These are phyloP conservation scores for Procavia capensis DNA, from an alignment of 2,113 vertebrate species.

Conservation along the genomic window DNA sequence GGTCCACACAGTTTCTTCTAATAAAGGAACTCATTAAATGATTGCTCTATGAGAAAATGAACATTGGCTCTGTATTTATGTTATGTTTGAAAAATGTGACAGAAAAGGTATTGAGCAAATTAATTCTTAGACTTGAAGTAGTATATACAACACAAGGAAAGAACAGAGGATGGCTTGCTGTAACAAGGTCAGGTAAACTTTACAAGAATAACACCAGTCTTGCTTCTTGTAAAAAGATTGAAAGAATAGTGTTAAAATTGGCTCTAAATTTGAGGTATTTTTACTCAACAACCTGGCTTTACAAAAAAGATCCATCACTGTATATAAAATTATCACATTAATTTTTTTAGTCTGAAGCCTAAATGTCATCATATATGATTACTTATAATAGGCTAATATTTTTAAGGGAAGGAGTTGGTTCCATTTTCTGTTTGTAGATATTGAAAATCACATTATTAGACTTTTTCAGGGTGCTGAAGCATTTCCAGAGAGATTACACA, in stretches of 20 bases:
- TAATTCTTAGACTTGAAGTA: background rate
- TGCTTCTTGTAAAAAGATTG: background rate
- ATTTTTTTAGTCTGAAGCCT: background rate
- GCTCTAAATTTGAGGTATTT: background rate
- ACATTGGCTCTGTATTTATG: background rate
- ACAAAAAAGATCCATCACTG: background rate
- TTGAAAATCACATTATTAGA: background rate
- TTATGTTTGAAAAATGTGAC: background rate
- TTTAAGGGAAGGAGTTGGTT: background rate
- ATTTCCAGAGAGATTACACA: background rate
- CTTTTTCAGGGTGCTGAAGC: constrained; percentile 16
- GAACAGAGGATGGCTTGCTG: background rate
- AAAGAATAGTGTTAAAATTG: background rate
- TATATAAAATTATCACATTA: background rate
- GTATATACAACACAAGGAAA: background rate
- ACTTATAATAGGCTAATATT: background rate
- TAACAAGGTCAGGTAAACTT: background rate
- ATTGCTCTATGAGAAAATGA: background rate
- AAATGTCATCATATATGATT: background rate
- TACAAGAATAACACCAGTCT: background rate
- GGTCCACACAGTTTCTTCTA: background rate
- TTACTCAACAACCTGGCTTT: background rate
- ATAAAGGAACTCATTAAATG: background rate
- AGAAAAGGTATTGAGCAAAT: background rate
- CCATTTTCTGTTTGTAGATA: background rate